Percentiles rank a stretch among this genome's conserved stretches.
Evolutionary conservation across 2,888 invertebrate genomes (phyloP).

Genomic region (Hemistola chrysoprasaria): DNA sequence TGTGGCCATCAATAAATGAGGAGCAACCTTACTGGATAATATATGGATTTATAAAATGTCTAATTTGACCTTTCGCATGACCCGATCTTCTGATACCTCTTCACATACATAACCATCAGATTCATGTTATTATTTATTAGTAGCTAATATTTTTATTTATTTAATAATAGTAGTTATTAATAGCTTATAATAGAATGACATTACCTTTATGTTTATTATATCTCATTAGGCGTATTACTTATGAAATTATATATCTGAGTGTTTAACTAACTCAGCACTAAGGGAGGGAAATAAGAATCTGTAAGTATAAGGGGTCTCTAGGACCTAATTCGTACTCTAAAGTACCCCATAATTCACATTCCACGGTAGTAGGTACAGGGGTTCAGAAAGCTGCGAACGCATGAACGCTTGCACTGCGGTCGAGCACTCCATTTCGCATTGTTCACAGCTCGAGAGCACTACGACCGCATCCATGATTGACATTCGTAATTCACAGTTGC

Average conservation of each 20-base stretch:
- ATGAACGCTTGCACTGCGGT: slow-evolving; percentile 42
- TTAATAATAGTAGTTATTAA: too few species aligned
- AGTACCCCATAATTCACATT: too few species aligned
- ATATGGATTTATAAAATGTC: slow-evolving; percentile 28
- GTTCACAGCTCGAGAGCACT: slow-evolving; percentile 67
- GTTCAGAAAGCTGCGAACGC: slow-evolving; percentile 21
- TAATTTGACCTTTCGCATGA: slow-evolving; percentile 26
- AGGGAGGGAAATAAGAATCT: too few species aligned
- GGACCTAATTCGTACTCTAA: too few species aligned
- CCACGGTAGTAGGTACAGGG: slow-evolving; percentile 1
- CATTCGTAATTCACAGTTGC: slow-evolving; percentile 64
- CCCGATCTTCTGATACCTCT: slow-evolving; percentile 17
- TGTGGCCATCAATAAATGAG: slow-evolving; percentile 42
- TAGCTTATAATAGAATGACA: too few species aligned
- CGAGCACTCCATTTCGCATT: slow-evolving; percentile 65
- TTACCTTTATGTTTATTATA: too few species aligned
- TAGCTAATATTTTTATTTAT: too few species aligned
- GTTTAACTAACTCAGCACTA: too few species aligned
- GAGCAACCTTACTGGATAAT: slow-evolving; percentile 17
- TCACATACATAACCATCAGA: background rate
- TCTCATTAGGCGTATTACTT: too few species aligned
- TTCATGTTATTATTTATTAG: slow-evolving; percentile 14
- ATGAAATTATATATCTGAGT: too few species aligned
- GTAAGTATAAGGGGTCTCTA: too few species aligned
- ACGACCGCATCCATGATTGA: slow-evolving; percentile 58